These are phyloP conservation scores for Mus minutoides DNA, from an alignment of 2,797 vertebrate genomes.

Conservation along the genomic window DNA sequence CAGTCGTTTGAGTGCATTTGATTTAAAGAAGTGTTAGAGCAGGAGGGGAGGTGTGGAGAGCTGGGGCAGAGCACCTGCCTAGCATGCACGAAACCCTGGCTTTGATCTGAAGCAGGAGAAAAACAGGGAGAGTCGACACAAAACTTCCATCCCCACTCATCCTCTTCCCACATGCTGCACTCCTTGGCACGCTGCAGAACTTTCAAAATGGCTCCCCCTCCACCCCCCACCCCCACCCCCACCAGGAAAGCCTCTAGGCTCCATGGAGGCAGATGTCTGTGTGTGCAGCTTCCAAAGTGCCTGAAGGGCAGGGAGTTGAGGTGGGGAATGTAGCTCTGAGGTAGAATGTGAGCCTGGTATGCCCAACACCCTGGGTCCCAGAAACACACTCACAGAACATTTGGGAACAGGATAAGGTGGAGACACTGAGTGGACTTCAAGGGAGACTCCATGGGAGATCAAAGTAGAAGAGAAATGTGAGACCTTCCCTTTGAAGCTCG, in stretches of 20 bases:
- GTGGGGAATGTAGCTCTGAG: too few relatives aligned
- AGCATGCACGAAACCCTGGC: background rate
- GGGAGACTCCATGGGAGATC: background rate
- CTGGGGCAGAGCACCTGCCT: background rate
- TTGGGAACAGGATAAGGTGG: background rate
- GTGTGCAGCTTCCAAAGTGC: background rate
- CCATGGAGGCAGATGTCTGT: background rate
- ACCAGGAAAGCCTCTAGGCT: background rate
- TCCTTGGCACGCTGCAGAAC: background rate
- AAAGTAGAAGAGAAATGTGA: background rate
- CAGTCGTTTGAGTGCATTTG: conserved; percentile 34
- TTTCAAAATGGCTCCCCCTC: background rate
- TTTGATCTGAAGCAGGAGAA: background rate
- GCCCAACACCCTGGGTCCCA: background rate
- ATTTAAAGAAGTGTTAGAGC: background rate
- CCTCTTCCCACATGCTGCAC: background rate
- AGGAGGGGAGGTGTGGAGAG: background rate
- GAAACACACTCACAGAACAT: background rate
- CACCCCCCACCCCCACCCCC: too few relatives aligned
- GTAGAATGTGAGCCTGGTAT: background rate
- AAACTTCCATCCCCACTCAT: background rate
- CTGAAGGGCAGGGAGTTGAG: background rate
- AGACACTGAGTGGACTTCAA: background rate
- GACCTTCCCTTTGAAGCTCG: background rate
- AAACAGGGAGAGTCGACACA: background rate